Percentiles rank a stretch among this genome's conserved stretches.
These are phyloP conservation scores for Notolabrus celidotus DNA, from an alignment of 2,797 vertebrate species.

Conservation along the genomic window DNA sequence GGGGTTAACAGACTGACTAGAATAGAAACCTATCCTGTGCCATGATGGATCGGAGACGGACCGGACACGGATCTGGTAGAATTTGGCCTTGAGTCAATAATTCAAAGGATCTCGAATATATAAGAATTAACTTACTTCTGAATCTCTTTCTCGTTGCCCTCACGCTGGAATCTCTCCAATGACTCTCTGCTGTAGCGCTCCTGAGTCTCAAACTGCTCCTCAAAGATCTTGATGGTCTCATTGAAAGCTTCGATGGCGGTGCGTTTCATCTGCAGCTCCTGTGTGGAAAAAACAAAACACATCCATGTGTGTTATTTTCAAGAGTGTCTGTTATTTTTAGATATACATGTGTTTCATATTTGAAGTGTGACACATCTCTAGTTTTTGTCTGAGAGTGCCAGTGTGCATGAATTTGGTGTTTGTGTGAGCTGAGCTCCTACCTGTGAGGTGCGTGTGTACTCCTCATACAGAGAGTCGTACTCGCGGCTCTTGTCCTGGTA, in stretches of 20 bases:
- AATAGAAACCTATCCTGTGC: too few relatives aligned
- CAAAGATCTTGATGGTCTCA: conserved; percentile 97
- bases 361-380: too few relatives aligned
- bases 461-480: conserved; percentile 92
- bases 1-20: too few relatives aligned
- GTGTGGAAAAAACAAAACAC: not conserved
- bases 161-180: conserved; percentile 90
- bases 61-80: too few relatives aligned
- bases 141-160: conserved; percentile 95
- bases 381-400: not conserved
- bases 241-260: conserved; percentile 95
- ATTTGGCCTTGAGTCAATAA: too few relatives aligned
- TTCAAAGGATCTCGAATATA: not conserved
- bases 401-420: not conserved
- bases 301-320: too few relatives aligned
- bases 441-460: conserved; percentile 94
- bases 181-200: conserved; percentile 94
- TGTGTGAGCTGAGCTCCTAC: conserved; percentile 67
- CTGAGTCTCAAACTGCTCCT: conserved; percentile 94
- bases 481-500: conserved; percentile 96
- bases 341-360: too few relatives aligned
- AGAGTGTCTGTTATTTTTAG: too few relatives aligned
- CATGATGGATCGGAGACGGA: too few relatives aligned
- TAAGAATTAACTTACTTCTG: conserved; percentile 83
- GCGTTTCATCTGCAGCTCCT: conserved; percentile 97